A percentile compares a stretch with the other conserved stretches of the same genome.
Evolutionary conservation across 1,140 invertebrate genomes (phyloP).

Genomic region (Neodiprion virginianus): DNA sequence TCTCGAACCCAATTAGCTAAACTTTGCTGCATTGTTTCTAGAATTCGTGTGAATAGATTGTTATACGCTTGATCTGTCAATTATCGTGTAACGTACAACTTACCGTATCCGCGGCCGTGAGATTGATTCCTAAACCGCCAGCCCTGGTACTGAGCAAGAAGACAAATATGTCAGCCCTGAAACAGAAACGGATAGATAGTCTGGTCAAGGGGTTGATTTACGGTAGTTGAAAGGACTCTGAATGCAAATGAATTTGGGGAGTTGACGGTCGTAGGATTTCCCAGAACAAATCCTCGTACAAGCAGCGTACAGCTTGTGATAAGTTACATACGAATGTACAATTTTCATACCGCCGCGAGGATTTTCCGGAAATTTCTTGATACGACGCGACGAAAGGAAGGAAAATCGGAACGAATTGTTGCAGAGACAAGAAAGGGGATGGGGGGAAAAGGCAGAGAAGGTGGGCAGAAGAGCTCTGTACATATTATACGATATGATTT

Average conservation of each 20-base stretch:
- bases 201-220: slow-evolving; percentile 14
- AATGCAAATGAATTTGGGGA: slow-evolving; percentile 48
- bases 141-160: slow-evolving; percentile 96
- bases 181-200: slow-evolving; percentile 36
- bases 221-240: slow-evolving; percentile 26
- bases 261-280: slow-evolving; percentile 40
- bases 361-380: no score
- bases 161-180: slow-evolving; percentile 89
- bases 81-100: slow-evolving; percentile 48
- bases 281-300: slow-evolving; percentile 10
- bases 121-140: slow-evolving; percentile 96
- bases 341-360: no score
- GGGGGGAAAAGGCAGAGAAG: no score
- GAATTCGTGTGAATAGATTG: no score
- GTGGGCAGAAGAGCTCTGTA: background rate
- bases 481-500: background rate
- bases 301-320: no score
- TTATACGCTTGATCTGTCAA: background rate
- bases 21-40: no score
- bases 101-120: slow-evolving; percentile 98
- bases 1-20: no score
- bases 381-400: no score
- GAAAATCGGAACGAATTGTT: no score
- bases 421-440: no score
- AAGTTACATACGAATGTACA: no score